Evolutionary conservation across 2,797 vertebrate genomes (phyloP).

Genomic region (Cryptoblepharus egeriae): DNA sequence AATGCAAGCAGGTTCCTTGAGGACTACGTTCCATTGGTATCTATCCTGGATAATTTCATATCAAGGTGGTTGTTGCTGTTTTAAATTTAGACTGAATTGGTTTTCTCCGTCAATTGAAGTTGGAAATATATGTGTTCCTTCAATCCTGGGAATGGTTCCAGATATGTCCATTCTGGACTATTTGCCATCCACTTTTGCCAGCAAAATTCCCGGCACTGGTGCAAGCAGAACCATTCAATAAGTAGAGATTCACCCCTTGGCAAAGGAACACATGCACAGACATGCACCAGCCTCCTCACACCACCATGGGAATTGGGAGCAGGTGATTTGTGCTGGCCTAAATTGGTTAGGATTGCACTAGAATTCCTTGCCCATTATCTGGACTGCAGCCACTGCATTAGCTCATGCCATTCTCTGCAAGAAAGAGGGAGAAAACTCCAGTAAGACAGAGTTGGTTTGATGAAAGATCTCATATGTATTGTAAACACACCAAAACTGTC

Average conservation of each 20-base stretch:
- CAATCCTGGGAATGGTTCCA: neutral
- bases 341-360: neutral
- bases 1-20: neutral
- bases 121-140: neutral
- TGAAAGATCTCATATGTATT: neutral
- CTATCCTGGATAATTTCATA: neutral
- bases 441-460: neutral
- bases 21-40: neutral
- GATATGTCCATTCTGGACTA: no score
- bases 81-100: neutral
- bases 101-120: neutral
- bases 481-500: slow-evolving; percentile 6
- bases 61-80: no score
- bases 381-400: neutral
- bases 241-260: no score
- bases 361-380: neutral
- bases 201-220: no score
- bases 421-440: neutral
- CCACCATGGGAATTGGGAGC: no score
- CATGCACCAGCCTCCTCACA: no score
- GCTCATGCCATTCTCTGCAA: neutral
- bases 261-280: no score
- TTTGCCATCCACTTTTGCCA: no score
- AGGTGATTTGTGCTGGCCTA: no score
- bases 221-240: no score